phyloP scores from a whole-genome alignment of 23 tunicate species.

The Trididemnum clinides region DNA sequence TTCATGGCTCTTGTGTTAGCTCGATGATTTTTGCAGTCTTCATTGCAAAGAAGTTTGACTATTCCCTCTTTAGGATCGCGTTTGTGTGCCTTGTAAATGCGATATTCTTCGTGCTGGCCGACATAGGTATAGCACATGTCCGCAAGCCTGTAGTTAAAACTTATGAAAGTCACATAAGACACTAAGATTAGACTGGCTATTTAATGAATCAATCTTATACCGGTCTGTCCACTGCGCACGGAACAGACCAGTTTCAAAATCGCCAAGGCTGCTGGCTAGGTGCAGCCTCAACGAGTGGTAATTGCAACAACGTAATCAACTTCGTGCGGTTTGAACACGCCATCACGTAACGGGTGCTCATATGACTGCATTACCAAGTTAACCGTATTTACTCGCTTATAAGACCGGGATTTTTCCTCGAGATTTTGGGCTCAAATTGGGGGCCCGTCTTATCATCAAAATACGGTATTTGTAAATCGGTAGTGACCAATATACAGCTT shows the following conservation, averaged over 20 bases:
- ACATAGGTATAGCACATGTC: conserved; percentile 71
- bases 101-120: conserved; percentile 74
- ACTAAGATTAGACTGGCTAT: too few species aligned
- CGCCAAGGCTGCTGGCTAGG: not conserved
- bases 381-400: too few species aligned
- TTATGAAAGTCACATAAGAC: not conserved
- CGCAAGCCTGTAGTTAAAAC: conserved; percentile 44
- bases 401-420: too few species aligned
- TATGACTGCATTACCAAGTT: too few species aligned
- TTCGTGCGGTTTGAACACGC: too few species aligned
- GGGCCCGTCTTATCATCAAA: too few species aligned
- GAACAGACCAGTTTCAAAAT: not conserved
- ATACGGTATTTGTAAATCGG: too few species aligned
- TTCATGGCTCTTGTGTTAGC: conserved; percentile 33
- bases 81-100: conserved; percentile 52
- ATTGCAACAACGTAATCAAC: not conserved
- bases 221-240: too few species aligned
- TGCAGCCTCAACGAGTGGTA: not conserved
- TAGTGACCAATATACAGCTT: too few species aligned
- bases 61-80: conserved; percentile 35
- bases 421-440: too few species aligned
- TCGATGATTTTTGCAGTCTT: conserved; percentile 2
- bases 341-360: too few species aligned
- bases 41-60: conserved; percentile 43
- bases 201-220: too few species aligned